A percentile compares a stretch with the other conserved stretches of the same genome.
Evolutionary conservation across 92 coral and sea anemone species (phyloP).

Genomic region (Zoanthus sansibaricus): DNA sequence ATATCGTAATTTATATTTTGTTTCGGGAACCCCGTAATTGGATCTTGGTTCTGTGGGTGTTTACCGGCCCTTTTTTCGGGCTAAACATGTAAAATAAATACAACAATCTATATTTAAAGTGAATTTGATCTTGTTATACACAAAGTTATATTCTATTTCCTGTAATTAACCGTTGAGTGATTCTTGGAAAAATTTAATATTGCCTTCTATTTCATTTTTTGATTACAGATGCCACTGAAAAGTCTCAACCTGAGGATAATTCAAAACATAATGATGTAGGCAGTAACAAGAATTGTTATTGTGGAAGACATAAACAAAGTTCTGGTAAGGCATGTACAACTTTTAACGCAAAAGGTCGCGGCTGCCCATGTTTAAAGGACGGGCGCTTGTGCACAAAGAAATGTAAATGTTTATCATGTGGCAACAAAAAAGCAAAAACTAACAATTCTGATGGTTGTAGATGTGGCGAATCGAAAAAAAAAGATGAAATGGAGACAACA

Average conservation of each 20-base stretch:
- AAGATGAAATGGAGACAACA: background rate
- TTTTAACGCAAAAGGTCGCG: background rate
- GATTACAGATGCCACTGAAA: background rate
- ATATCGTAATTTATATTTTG: background rate
- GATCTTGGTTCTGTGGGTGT: too few species aligned
- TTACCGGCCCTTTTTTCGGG: too few species aligned
- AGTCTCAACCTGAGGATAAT: background rate
- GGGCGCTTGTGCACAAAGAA: conserved; percentile 2
- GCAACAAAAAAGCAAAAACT: background rate
- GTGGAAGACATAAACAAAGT: conserved; percentile 4
- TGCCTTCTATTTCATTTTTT: background rate
- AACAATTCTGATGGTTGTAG: background rate
- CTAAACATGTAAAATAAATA: background rate
- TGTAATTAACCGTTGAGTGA: conserved; percentile 1
- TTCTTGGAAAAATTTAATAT: background rate
- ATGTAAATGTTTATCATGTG: background rate
- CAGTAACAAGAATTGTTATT: background rate
- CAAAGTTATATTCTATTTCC: background rate
- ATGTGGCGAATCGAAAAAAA: background rate
- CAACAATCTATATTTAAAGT: background rate
- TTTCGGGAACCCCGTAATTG: background rate
- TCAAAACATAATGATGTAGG: background rate
- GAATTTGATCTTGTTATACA: background rate
- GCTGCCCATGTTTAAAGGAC: conserved; percentile 6
- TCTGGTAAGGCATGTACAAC: background rate